Evolutionary conservation across 1,140 invertebrate genomes (phyloP).

Genomic region (fruit fly (Drosophila melanogaster)): DNA sequence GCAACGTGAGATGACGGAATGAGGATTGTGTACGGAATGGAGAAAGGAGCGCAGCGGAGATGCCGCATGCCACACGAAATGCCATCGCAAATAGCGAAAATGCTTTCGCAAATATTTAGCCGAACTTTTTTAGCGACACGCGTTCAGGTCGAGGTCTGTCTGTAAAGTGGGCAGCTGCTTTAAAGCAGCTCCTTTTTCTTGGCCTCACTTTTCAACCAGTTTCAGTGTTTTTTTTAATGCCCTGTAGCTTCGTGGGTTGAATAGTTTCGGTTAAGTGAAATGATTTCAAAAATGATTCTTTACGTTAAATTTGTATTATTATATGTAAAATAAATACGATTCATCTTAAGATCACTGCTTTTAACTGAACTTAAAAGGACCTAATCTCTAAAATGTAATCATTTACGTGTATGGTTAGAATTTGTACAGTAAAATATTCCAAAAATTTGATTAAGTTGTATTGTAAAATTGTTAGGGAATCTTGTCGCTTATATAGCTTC

Average conservation of each 20-base stretch:
- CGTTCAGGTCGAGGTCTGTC: constrained; percentile 45
- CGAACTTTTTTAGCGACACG: constrained; percentile 72
- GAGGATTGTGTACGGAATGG: background rate
- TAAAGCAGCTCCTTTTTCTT: constrained; percentile 36
- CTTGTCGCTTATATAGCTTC: background rate
- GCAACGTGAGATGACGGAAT: background rate
- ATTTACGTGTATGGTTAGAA: too few species aligned
- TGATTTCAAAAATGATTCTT: too few species aligned
- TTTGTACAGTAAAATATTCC: too few species aligned
- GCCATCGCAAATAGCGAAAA: constrained; percentile 78
- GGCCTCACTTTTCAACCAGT: constrained; percentile 11
- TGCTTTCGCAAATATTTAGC: constrained; percentile 77
- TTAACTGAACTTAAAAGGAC: too few species aligned
- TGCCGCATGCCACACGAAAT: constrained; percentile 69
- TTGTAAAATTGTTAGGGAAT: background rate
- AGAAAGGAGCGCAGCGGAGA: background rate
- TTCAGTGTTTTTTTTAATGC: constrained; percentile 21
- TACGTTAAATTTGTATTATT: too few species aligned
- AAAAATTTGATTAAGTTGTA: background rate
- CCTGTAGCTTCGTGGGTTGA: background rate
- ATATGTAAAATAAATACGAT: too few species aligned
- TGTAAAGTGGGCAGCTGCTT: constrained; percentile 47
- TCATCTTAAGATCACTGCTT: too few species aligned
- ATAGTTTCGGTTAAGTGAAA: background rate
- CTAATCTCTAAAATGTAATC: too few species aligned